phyloP scores from a whole-genome alignment of 1,140 invertebrate species.

The Physella acuta region DNA sequence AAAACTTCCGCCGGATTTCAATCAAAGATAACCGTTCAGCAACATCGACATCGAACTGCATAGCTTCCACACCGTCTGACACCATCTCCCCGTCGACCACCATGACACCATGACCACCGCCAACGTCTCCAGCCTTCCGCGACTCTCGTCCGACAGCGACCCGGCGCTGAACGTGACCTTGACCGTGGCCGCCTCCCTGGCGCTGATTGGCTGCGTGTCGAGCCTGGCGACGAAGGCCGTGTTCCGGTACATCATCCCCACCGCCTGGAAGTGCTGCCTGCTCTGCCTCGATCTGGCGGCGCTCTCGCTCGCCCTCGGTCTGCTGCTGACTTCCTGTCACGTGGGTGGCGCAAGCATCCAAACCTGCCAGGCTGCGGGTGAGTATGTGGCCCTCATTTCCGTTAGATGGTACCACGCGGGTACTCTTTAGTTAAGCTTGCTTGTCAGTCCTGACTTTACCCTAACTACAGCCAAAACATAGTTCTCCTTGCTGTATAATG shows the following conservation, averaged over 20 bases:
- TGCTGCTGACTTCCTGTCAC: conserved; percentile 32
- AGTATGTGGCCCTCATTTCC: too few relatives aligned
- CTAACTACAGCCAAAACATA: too few relatives aligned
- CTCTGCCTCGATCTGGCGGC: conserved; percentile 32
- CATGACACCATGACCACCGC: background rate
- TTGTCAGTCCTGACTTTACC: too few relatives aligned
- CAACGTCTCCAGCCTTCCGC: background rate
- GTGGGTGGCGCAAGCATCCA: conserved; percentile 12
- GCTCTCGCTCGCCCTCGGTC: conserved; percentile 34
- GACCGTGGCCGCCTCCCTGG: background rate
- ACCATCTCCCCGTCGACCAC: too few relatives aligned
- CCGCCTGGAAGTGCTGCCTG: conserved; percentile 37
- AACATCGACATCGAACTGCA: too few relatives aligned
- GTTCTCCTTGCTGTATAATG: too few relatives aligned
- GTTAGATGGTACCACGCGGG: too few relatives aligned
- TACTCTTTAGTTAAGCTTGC: too few relatives aligned
- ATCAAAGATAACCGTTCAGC: too few relatives aligned
- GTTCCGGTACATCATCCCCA: conserved; percentile 31
- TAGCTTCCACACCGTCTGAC: too few relatives aligned
- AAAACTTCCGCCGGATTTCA: too few relatives aligned
- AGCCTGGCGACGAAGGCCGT: background rate
- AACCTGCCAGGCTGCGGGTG: conserved; percentile 21
- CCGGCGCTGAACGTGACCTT: background rate
- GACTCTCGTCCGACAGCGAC: background rate
- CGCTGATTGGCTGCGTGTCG: background rate